Base-by-base conservation (phyloP, 2,113 vertebrate species). In the Takifugu bimaculatus region DNA sequence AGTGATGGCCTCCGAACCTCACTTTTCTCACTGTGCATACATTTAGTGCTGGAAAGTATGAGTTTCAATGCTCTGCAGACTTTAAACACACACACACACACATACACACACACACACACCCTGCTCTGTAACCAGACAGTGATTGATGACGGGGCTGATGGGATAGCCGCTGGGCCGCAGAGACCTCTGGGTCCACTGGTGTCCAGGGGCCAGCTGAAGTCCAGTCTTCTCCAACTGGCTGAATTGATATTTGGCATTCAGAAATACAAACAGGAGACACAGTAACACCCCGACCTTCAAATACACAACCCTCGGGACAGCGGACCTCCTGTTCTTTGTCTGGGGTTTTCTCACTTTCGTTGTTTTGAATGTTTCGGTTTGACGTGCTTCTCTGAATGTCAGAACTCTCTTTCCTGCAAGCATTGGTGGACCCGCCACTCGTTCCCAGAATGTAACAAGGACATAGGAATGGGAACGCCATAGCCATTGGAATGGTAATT, bases 401-500 rank as follows among this genome's bases (percentile, higher is more conserved):
- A 7, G 11, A 39, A 39, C 35, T 39, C 35, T 39, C 35, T 39
- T 39, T 39, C 35, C 35, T 39, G 35, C 35, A 39, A 39, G 35
- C 11, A 39, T 39, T 39, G 35, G 79, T 72, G 83, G 78, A 69
- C 73, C 80, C 87, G 88, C 84, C 87, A 89, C 88, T 83, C 82
- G 88, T 88, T 87, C 85, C 71, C 68, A 88, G 89, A 91, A 90
- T 91, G 87, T 71, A 65, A 68, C 69, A 80, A 77, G 85, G 87
- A 92, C 83, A 90, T 90, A 83, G 89, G 89, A 91, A 82, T 88
- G 84, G 81, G 88, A 90, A 90, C 75, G 80, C 61, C 74, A 26
- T 83, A 88, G 87, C 86, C 87, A 90, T 83, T 88, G 87, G 90
- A 92, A 92, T 92, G 89, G 78, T 91, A 91, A 90, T 90, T 89